Conservation (phyloP, 2,888 invertebrate species). For the Crossocerus cetratus region DNA sequence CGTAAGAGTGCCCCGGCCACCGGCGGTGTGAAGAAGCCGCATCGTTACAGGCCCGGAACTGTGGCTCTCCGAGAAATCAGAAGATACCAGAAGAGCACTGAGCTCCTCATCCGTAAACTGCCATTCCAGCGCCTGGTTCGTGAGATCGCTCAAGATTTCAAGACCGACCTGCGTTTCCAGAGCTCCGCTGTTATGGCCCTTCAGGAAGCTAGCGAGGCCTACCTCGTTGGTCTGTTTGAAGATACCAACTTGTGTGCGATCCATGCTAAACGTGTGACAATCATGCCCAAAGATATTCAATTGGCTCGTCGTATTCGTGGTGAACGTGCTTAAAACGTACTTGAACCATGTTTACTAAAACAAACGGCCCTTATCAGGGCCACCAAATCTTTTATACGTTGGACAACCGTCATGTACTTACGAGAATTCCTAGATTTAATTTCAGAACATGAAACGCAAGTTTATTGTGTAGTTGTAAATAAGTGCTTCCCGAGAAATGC, state of each 20-base stretch:
- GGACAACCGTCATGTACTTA: background rate
- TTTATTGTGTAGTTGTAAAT: no score
- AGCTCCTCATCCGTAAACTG: conserved; percentile 83
- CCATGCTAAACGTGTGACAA: conserved; percentile 46
- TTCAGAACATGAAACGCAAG: no score
- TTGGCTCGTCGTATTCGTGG: conserved; percentile 80
- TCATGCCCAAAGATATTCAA: conserved; percentile 52
- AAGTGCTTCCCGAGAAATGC: no score
- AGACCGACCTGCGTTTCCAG: conserved; percentile 82
- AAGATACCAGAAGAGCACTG: conserved; percentile 86
- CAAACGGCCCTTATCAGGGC: conserved; percentile 64
- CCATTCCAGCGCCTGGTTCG: conserved; percentile 86
- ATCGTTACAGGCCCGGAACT: conserved; percentile 84
- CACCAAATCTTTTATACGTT: conserved; percentile 35
- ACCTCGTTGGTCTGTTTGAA: conserved; percentile 79
- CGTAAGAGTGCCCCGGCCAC: conserved; percentile 85
- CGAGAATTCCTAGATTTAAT: no score
- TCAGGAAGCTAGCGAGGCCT: conserved; percentile 81
- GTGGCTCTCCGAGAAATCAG: conserved; percentile 85
- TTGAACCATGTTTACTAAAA: conserved; percentile 15
- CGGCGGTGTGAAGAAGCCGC: conserved; percentile 86
- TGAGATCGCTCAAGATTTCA: conserved; percentile 87
- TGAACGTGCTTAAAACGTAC: conserved; percentile 66
- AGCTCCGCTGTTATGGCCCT: conserved; percentile 84
- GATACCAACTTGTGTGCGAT: conserved; percentile 49